Evolutionary conservation across 2,113 vertebrate genomes (phyloP), one percentile per base, ranked within the genome.

Genomic region (Sinocyclocheilus rhinocerous): DNA sequence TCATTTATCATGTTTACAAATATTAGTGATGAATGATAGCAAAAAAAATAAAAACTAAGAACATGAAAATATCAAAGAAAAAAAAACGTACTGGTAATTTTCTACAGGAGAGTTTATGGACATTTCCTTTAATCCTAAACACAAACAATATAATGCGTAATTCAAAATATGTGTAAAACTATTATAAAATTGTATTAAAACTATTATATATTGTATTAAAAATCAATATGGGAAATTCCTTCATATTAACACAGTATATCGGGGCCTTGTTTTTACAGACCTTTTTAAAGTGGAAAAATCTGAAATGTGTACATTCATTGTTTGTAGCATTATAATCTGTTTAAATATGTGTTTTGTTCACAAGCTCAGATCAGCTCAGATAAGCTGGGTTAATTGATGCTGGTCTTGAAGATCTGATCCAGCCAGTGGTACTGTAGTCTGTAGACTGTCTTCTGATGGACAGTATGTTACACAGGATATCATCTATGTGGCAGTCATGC

Each of bases 401-500:
- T 70, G 67, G 67, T 33, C 7, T 36, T 70, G 15, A 70, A 36
- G 29, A 29, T 11, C 36, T 72, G 10, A 72, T 36, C 22, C 69
- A 39, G 33, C 16, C 69, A 42, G 18, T 39, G 9, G 33, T 42
- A 42, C 10, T 42, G 20, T 42, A 22, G 9, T 4, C 16, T 72
- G 18, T 70, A 42, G 42, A 1, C 10, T 8, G 1, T 79, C 45
- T 59, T 39, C 39, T 39, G 6, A 39, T 39, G 39, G 39, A 39
- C 39, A 39, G 52, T 15, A 16, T 4, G 57, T 45, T 45, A 80
- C 78, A 80, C 13, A 24, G 22, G 4, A 63, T 16, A 24, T 81
- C 22, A 26, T 81, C 57, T 81, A 81, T 59, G 15, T 81, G 59
- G 78, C 78, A 81, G 78, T 81, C 78, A 65, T 65, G 59, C 4